Evolutionary conservation across 2,113 vertebrate species (phyloP).

Genomic region (Cricetomys ansorgei): DNA sequence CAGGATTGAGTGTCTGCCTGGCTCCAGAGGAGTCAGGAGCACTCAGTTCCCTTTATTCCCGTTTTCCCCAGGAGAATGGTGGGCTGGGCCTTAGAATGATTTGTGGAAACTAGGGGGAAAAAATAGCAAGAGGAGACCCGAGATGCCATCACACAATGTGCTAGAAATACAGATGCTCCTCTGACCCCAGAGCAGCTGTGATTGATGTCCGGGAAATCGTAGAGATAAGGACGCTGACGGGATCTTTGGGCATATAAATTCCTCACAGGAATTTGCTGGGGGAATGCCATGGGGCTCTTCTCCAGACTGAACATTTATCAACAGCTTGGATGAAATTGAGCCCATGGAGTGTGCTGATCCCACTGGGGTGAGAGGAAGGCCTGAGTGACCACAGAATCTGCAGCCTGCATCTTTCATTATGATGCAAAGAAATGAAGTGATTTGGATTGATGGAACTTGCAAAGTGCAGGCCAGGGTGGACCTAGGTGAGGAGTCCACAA

Average conservation of each 20-base stretch:
- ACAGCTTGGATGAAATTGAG: not conserved
- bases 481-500: not conserved
- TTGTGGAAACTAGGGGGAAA: not conserved
- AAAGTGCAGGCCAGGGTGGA: not conserved
- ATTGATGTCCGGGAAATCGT: not conserved
- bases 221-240: not conserved
- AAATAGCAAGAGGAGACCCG: not conserved
- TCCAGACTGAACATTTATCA: constrained; percentile 13
- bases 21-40: not conserved
- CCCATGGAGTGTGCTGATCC: not conserved
- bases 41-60: not conserved
- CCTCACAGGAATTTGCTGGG: not conserved
- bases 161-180: constrained; percentile 26
- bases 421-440: not conserved
- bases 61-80: not conserved
- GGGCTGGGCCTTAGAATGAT: not conserved
- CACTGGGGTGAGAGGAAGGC: not conserved
- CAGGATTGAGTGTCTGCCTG: not conserved
- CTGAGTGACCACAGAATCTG: not conserved
- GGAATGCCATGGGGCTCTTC: not conserved
- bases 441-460: not conserved
- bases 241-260: constrained; percentile 16
- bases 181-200: not conserved
- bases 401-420: not conserved
- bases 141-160: not conserved